Base-by-base conservation (phyloP, 2,888 invertebrate genomes). In the Idaea aversata region DNA sequence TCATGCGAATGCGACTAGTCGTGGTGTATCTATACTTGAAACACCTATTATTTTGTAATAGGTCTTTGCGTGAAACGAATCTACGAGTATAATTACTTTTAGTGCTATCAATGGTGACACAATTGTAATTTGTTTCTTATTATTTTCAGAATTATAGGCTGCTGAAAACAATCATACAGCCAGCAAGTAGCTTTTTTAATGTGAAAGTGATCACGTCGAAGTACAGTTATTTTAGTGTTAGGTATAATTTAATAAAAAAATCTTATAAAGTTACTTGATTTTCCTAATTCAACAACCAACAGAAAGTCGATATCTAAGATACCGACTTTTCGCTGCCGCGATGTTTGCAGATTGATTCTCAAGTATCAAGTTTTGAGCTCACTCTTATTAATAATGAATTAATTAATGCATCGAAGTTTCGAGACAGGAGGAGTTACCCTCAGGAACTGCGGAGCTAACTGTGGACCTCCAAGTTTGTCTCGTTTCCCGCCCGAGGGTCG, bases 401-500 rank as follows among this genome's bases (percentile, higher is more conserved):
- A 88, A 88, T 88, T 86, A 88, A 88, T 89, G 85, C 87, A 88
- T 85, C 79, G 83, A 81, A 79, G 75, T 81, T 82, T 69, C 70
- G 73, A 80, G 79, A 79, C 79, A 74, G 73, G 16, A 57, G n/a
- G n/a, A 61, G 67, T 66, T 67, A 58, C 65, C 36, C 36, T 47
- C 7, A 47, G 47, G 59, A 61, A 61, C 36, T 62, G 61, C 61
- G 57, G 60, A 58, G 65, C 34, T 35, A 62, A 59, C 16, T 34
- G 25, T 36, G 38, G n/a, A 59, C 58, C 61, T 36, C 13, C 59
- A 63, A 66, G 59, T 66, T 63, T 57, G 36, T 59, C 47, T 47
- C 61, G 60, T 35, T 63, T 66, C 38, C 10, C 35, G 34, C 59
- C 59, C 13, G 34, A 61, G 34, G 61, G 61, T 35, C 63, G 57